Percentiles rank a stretch among this genome's conserved stretches.
Evolutionary conservation across 2,113 vertebrate genomes (phyloP).

Genomic region (Rissa tridactyla): DNA sequence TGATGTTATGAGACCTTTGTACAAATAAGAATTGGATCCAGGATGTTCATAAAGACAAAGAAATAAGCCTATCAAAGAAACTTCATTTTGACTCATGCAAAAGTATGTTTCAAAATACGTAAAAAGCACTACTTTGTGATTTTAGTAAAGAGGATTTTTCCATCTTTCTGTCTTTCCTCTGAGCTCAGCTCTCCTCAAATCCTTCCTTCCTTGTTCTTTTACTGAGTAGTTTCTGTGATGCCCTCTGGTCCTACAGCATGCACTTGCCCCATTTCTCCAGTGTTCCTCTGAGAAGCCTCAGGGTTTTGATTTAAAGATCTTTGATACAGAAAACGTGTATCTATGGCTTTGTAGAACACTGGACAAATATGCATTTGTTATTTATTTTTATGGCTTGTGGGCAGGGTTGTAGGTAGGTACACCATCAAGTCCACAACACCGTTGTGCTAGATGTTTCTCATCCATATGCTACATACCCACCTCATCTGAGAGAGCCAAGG

Average conservation of each 20-base stretch:
- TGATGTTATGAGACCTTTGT: background rate
- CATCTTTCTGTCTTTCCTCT: background rate
- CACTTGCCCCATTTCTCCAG: background rate
- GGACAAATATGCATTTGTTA: background rate
- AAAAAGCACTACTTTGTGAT: background rate
- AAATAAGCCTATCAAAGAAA: background rate
- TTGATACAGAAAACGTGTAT: background rate
- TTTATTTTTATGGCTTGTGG: background rate
- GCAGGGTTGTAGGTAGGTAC: background rate
- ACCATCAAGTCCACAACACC: background rate
- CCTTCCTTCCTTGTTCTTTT: background rate
- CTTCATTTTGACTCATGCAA: background rate
- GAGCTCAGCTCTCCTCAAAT: background rate
- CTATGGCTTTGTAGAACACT: background rate
- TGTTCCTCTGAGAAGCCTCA: background rate
- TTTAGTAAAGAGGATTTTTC: background rate
- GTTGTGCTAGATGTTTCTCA: background rate
- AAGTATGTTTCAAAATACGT: background rate
- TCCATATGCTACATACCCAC: background rate
- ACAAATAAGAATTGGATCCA: background rate
- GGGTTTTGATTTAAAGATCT: background rate
- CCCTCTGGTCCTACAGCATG: background rate
- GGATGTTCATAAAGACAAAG: background rate
- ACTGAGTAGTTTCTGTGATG: background rate
- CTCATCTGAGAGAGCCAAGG: background rate